Conservation (phyloP, 2,113 vertebrate genomes). For the Ptilorrhoa leucosticta region DNA sequence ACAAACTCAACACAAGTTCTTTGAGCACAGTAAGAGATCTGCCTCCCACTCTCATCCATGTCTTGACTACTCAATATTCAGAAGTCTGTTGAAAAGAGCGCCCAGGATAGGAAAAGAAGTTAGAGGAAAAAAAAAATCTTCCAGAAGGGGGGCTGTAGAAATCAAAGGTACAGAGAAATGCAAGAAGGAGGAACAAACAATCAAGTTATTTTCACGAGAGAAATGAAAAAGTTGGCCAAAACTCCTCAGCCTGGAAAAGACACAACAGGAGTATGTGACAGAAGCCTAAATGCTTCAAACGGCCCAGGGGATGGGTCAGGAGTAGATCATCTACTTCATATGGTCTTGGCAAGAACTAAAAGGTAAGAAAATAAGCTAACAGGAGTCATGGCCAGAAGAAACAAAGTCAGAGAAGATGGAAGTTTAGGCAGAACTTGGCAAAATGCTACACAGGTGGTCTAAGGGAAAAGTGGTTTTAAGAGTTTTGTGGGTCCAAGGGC, state of each 20-base stretch:
- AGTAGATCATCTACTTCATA: neutral
- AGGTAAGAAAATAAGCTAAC: neutral
- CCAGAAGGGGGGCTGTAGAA: neutral
- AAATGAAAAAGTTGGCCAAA: neutral
- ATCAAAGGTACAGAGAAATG: neutral
- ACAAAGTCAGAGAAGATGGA: neutral
- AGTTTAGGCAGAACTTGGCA: neutral
- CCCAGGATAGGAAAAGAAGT: neutral
- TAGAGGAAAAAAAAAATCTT: neutral
- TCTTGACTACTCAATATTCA: neutral
- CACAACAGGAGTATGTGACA: neutral
- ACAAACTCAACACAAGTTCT: neutral
- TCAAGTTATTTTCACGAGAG: neutral
- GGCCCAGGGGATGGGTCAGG: neutral
- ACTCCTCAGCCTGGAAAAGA: neutral
- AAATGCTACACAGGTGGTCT: neutral
- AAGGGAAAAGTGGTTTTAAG: neutral
- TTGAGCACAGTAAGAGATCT: neutral
- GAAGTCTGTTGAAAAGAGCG: neutral
- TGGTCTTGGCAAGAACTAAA: neutral
- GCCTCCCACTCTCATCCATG: neutral
- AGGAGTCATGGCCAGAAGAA: neutral
- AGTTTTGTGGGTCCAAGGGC: neutral
- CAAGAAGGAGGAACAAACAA: neutral
- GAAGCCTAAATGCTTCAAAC: neutral